phyloP scores from a whole-genome alignment of 2,888 invertebrate genomes.

The Lordiphosa andalusiaca region DNA sequence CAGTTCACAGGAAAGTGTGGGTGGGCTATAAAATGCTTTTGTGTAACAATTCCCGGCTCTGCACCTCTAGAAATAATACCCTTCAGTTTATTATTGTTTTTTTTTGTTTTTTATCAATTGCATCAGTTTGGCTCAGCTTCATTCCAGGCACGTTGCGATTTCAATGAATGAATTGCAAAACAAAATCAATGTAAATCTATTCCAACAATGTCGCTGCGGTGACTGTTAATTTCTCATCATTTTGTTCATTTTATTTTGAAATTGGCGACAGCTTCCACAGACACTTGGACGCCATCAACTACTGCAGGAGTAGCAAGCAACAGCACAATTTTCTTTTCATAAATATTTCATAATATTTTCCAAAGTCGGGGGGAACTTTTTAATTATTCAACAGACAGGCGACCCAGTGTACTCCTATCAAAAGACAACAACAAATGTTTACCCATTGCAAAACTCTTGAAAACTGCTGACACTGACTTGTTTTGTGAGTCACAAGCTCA shows the following conservation, averaged over 20 bases:
- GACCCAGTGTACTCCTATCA: constrained; percentile 1
- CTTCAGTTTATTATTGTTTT: too few species aligned
- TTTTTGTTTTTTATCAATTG: too few species aligned
- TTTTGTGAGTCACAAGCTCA: constrained; percentile 51
- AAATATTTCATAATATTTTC: constrained; percentile 60
- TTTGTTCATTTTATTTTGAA: constrained; percentile 40
- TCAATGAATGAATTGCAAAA: constrained; percentile 15
- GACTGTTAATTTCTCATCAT: constrained; percentile 55
- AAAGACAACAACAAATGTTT: constrained; percentile 38
- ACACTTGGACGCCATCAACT: constrained; percentile 27
- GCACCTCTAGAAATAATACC: too few species aligned
- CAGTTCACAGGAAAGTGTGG: constrained; percentile 25
- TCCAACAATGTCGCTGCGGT: constrained; percentile 33
- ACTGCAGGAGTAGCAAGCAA: neutral
- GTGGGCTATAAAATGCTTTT: constrained; percentile 17
- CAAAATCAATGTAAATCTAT: constrained; percentile 40
- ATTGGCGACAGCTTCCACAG: constrained; percentile 22
- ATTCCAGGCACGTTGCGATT: constrained; percentile 42
- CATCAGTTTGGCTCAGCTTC: constrained; percentile 2
- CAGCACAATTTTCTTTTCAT: constrained; percentile 32
- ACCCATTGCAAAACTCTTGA: constrained; percentile 53
- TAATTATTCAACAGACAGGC: constrained; percentile 59
- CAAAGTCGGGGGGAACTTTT: constrained; percentile 29
- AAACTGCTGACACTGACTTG: constrained; percentile 55
- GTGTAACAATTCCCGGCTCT: neutral